Evolutionary conservation across 2,888 invertebrate species (phyloP), one percentile per base, ranked within the genome.

Genomic region (Athalia circularis): DNA sequence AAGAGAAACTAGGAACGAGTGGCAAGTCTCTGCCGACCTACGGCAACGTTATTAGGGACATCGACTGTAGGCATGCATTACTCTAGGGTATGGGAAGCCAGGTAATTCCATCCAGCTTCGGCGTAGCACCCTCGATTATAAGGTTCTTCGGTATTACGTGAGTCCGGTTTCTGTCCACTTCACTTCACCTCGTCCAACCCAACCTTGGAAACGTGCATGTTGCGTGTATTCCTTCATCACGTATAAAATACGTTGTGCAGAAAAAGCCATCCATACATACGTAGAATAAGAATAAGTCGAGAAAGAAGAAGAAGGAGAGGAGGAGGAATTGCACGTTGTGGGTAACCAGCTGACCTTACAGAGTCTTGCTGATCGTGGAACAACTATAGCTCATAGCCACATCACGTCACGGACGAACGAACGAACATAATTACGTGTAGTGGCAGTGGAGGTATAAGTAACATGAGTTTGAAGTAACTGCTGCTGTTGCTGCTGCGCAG

Each of bases 121-220:
- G 64, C 5, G 29, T 29, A 43, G 5, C 68, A 68, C 68, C 54
- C 52, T 29, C 15, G 54, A 68, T 68, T 54, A 54, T 68, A 43
- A 68, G 50, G 68, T 68, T 52, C 52, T 68, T 54, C 43, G 54
- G 52, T 45, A 47, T 68, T 68, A 68, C 54, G 68, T 54, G 68
- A 65, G n/a, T 47, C 50, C 52, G 52, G 54, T 68, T 68, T 68
- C 54, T 43, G 52, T 68, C 43, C 52, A 13, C 29, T 29, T 29
- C 29, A 29, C 29, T 29, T 29, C 29, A 29, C 29, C 29, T 29
- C 29, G 29, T 29, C 29, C 29, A 29, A 29, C 29, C 29, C 29
- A 29, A 29, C 29, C 29, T 29, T 29, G 29, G 29, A 29, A 29
- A 29, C 29, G 29, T 29, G 29, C 29, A 29, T 29, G 29, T 29